Percentiles rank a stretch among this genome's conserved stretches.
Conservation (phyloP, 2,113 vertebrate species). For the Lynx canadensis region DNA sequence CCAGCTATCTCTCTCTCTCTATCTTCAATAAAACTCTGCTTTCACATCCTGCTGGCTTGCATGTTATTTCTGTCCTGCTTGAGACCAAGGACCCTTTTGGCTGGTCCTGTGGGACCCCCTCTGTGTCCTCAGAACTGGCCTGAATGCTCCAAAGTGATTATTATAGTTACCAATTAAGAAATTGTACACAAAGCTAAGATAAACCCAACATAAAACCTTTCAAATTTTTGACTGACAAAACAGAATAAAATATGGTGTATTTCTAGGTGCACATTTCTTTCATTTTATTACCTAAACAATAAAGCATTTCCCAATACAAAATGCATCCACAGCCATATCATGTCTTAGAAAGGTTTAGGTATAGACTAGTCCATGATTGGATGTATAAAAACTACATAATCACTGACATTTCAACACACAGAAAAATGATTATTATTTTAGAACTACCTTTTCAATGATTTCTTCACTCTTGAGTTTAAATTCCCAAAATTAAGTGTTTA, state of each 20-base stretch:
- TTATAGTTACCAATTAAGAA: not conserved
- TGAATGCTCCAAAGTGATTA: not conserved
- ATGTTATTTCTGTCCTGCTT: not conserved
- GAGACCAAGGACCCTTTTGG: not conserved
- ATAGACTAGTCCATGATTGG: not conserved
- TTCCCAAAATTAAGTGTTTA: not conserved
- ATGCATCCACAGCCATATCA: not conserved
- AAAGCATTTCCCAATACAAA: not conserved
- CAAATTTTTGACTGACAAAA: not conserved
- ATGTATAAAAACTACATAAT: not conserved
- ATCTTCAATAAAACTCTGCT: not conserved
- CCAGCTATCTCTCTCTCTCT: not conserved
- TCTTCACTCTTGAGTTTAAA: not conserved
- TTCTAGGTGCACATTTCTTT: not conserved
- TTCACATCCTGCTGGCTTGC: not conserved
- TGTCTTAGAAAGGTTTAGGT: not conserved
- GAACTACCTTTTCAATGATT: not conserved
- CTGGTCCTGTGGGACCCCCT: not conserved
- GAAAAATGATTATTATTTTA: not conserved
- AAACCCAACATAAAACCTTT: not conserved
- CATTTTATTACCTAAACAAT: not conserved
- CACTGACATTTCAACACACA: not conserved
- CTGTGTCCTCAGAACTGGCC: not conserved
- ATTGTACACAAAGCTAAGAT: not conserved
- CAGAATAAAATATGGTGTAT: not conserved